A percentile compares a stretch with the other conserved stretches of the same genome.
Evolutionary conservation across 2,888 invertebrate genomes (phyloP).

Genomic region (Brachynemurus nebulosus): DNA sequence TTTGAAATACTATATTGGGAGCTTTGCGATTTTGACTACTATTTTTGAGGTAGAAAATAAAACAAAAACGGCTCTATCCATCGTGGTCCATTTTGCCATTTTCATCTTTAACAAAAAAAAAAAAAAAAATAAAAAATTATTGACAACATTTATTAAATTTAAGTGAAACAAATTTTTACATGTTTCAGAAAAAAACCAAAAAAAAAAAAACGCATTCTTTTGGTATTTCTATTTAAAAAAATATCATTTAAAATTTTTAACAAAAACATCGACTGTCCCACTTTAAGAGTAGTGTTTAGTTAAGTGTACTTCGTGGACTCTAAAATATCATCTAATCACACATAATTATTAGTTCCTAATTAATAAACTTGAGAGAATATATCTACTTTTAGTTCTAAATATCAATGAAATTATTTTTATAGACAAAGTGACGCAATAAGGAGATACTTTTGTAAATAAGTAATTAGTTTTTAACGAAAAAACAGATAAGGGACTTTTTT

Average conservation of each 20-base stretch:
- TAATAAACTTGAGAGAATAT: too few species aligned
- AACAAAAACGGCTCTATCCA: background rate
- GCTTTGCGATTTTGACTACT: constrained; percentile 4
- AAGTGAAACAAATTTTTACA: background rate
- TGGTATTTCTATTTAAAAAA: background rate
- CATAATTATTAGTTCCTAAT: too few species aligned
- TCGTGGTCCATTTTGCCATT: background rate
- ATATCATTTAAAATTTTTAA: background rate
- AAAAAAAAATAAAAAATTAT: background rate
- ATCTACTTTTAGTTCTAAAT: too few species aligned
- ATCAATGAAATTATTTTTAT: too few species aligned
- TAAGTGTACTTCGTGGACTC: too few species aligned
- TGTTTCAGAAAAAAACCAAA: background rate
- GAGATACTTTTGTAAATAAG: too few species aligned
- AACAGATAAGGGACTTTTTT: too few species aligned
- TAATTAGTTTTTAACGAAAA: too few species aligned
- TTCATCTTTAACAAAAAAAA: background rate
- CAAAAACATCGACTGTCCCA: background rate
- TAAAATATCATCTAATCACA: background rate
- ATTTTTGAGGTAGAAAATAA: background rate
- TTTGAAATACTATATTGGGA: background rate
- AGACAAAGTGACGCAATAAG: too few species aligned
- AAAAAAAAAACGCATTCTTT: too few species aligned
- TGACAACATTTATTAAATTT: background rate
- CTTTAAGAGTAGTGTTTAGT: background rate